Conservation (phyloP, 2,888 invertebrate species). For the Platycheirus rosarum region DNA sequence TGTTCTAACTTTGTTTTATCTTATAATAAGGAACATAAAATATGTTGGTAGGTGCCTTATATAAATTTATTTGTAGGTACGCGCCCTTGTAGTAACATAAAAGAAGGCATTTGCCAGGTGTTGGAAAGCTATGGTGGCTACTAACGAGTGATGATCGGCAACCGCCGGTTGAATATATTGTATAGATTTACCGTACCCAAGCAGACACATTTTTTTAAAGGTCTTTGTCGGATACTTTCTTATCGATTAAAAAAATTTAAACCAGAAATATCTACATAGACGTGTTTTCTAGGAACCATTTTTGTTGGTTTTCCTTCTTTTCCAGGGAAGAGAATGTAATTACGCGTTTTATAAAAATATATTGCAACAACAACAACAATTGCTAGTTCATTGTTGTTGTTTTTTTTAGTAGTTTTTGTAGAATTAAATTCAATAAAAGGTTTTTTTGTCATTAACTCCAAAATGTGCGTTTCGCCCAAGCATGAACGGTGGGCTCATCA, state of each 20-base stretch:
- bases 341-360: slow-evolving; percentile 69
- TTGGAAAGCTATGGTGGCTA: neutral
- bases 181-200: neutral
- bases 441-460: too few relatives aligned
- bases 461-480: too few relatives aligned
- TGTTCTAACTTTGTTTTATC: slow-evolving; percentile 22
- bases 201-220: neutral
- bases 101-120: neutral
- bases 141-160: too few relatives aligned
- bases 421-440: too few relatives aligned
- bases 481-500: too few relatives aligned
- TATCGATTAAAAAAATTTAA: slow-evolving; percentile 50
- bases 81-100: neutral
- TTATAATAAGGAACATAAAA: slow-evolving; percentile 1
- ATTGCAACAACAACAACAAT: too few relatives aligned
- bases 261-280: slow-evolving; percentile 55
- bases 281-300: slow-evolving; percentile 66
- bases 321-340: slow-evolving; percentile 57
- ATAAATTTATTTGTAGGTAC: neutral
- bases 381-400: too few relatives aligned
- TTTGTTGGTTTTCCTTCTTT: slow-evolving; percentile 44
- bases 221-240: neutral
- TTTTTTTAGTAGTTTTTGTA: too few relatives aligned
- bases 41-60: neutral
- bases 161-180: neutral